Base-by-base conservation (phyloP, 2,888 invertebrate genomes). In the Tenthredo notha region DNA sequence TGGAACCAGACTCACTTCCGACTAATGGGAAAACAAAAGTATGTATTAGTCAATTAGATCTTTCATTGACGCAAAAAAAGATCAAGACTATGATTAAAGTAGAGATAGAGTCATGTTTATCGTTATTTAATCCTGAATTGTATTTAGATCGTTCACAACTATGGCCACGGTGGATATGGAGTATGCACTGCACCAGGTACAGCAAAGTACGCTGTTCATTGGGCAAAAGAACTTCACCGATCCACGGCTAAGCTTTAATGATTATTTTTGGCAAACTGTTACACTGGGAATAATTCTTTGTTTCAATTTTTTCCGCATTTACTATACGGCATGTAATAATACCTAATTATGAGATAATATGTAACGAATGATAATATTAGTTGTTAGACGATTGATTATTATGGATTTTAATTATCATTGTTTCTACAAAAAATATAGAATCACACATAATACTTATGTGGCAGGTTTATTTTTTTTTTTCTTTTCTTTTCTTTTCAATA, bases 91-190 rank as follows among this genome's bases (percentile, higher is more conserved):
- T 25, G 6, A 21, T 25, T 61, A 10, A 12, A 61, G 61, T 0
- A 61, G 10, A 61, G 12, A 25, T 9, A 25, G 9, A 61, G 21
- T 61, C 61, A 10, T 25, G n/a, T n/a, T n/a, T 58, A 0, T 96
- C 97, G 90, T 86, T 90, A 15, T 85, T 90, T 33, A 87, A 88
- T 33, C 83, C 86, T 29, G 40, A 77, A 77, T 85, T 86, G 70
- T 78, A 83, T 87, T 84, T 85, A 93, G 93, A 75, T 98, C 50
- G 96, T 99, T 7, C 99, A 99, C 92, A 98, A 98, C 93, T 99
- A 99, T 92, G 99, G 99, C 0, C 99, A 99, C 92, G 98, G 98
- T 0, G 98, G 98, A 0, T 98, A 98, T 92, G 99, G 99, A 0
- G 97, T 99, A 0, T 97, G 97, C 86, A 96, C 98, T 58, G 97